Conservation (phyloP, 1,140 invertebrate genomes). For the Rhizoglyphus robini region DNA sequence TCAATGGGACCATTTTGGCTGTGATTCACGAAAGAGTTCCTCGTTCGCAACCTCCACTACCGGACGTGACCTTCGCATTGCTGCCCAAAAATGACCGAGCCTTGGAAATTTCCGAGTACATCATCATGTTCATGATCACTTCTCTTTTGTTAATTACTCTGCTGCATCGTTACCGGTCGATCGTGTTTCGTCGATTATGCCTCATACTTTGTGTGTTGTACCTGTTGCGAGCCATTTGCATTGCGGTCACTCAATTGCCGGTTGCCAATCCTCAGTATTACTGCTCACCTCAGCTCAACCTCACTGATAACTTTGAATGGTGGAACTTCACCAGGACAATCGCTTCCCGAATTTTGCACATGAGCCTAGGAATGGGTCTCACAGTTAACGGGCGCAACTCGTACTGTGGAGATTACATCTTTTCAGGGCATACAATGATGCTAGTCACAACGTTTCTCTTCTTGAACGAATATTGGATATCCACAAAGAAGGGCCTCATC, state of each 20-base stretch:
- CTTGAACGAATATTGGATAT: conserved; percentile 20
- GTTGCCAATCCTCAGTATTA: conserved; percentile 65
- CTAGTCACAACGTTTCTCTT: conserved; percentile 39
- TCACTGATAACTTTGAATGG: conserved; percentile 19
- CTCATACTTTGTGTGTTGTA: conserved; percentile 66
- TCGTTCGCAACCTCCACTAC: conserved; percentile 54
- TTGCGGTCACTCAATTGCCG: conserved; percentile 74
- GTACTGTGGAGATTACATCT: conserved; percentile 78
- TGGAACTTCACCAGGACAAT: neutral
- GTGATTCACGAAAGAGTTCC: conserved; percentile 70
- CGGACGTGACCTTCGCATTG: conserved; percentile 63
- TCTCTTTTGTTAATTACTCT: conserved; percentile 55
- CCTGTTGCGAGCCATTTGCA: conserved; percentile 68
- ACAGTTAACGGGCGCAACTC: conserved; percentile 76
- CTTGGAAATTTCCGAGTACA: conserved; percentile 63
- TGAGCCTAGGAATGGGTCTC: conserved; percentile 59
- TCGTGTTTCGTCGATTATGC: conserved; percentile 63
- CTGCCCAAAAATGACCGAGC: conserved; percentile 55
- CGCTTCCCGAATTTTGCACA: conserved; percentile 51
- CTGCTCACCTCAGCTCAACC: conserved; percentile 60
- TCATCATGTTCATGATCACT: conserved; percentile 63
- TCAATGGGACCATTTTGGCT: conserved; percentile 47
- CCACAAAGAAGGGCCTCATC: neutral
- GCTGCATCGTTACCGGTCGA: conserved; percentile 72
- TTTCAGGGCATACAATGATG: conserved; percentile 75